Evolutionary conservation across 2,797 vertebrate genomes (phyloP), one percentile per base, ranked within the genome.

Genomic region (Tadarida brasiliensis): DNA sequence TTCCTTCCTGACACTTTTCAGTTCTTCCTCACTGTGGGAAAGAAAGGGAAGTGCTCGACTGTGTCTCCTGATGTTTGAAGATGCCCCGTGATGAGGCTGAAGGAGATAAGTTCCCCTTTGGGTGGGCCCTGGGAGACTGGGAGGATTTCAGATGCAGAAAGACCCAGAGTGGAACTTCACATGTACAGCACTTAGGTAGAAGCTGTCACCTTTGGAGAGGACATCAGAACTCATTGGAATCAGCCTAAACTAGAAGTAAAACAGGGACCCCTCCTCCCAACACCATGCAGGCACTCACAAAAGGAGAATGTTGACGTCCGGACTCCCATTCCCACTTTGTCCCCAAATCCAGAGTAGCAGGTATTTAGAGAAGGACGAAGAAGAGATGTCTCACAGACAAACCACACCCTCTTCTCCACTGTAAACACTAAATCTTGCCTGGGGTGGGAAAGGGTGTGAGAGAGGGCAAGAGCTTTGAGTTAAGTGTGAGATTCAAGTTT

Each of bases 361-460:
- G 83, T 73, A 11, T n/a, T 30, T 33, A 11, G 56, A 20, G 5
- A 65, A 93, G 74, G 44, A 39, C 65, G 22, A 67, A 81, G 47
- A 68, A 10, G 71, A 92, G 24, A 6, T 33, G 3, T 33, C n/a
- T 44, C 24, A 49, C 39, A 33, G 71, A n/a, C 33, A 85, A 57
- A 22, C 3, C 7, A 14, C 3, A 35, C 2, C 0, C 2, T 3
- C 30, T 17, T 19, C 11, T 65, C 15, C 12, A 14, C 57, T 65
- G 73, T 6, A 73, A 92, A 80, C 59, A 87, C n/a, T 44, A 33
- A 57, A 20, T 10, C 24, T 73, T 11, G 4, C 7, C 1, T 59
- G 30, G 47, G 39, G 7, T 28, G 11, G 22, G 30, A 17, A 71
- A 33, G 26, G 1, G 3, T 19, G 5, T 59, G 11, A 49, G 78